Conservation (phyloP, 2,797 vertebrate genomes). For the Meriones psammophilus region DNA sequence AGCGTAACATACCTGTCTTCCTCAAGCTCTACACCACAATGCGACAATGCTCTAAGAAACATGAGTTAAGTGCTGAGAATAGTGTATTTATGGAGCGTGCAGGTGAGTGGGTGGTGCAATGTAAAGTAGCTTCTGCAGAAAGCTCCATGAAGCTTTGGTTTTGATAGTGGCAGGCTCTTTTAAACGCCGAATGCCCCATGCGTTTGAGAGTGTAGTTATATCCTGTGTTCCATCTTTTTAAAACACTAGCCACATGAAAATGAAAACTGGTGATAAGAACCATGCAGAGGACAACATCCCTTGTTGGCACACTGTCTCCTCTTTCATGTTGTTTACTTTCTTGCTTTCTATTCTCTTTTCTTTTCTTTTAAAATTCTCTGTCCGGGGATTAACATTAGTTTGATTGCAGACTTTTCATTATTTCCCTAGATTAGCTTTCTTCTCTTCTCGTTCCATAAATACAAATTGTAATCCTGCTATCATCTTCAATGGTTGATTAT, state of each 20-base stretch:
- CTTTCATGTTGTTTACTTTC: background rate
- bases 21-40: background rate
- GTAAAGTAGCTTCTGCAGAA: background rate
- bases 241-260: constrained; percentile 4
- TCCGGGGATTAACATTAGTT: background rate
- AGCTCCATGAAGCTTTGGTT: constrained; percentile 34
- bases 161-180: constrained; percentile 1
- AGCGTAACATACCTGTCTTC: background rate
- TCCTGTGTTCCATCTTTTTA: constrained; percentile 4
- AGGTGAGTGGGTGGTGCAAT: background rate
- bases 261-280: background rate
- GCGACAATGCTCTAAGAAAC: background rate
- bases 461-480: background rate
- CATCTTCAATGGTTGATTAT: constrained; percentile 25
- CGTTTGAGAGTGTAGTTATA: constrained; percentile 31
- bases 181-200: background rate
- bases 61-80: constrained; percentile 18
- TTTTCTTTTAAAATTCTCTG: background rate
- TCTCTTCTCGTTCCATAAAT: background rate
- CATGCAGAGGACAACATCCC: background rate
- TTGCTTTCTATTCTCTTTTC: background rate
- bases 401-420: background rate
- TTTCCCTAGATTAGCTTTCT: background rate
- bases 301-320: background rate
- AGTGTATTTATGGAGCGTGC: background rate